These are phyloP conservation scores for Mionectes macconnelli DNA, from an alignment of 2,113 vertebrate genomes.

Conservation along the genomic window DNA sequence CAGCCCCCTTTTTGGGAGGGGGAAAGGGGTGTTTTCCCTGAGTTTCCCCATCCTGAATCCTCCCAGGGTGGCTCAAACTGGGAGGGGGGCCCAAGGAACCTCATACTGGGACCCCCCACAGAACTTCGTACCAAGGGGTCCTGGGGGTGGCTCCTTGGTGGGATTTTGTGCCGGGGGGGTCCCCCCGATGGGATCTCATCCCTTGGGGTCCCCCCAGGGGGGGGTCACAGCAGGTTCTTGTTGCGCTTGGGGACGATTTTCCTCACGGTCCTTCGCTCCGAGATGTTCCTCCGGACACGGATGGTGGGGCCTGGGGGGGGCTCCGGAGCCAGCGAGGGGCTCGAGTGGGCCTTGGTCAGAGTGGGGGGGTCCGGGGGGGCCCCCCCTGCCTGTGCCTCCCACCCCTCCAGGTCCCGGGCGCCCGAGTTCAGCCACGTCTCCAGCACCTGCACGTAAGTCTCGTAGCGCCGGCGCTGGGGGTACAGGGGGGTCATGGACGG, in stretches of 20 bases:
- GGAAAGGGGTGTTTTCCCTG: background rate
- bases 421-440: background rate
- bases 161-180: background rate
- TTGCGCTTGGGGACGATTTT: background rate
- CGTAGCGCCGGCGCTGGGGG: background rate
- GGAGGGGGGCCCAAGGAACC: background rate
- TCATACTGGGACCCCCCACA: background rate
- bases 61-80: background rate
- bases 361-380: background rate
- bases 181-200: background rate
- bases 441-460: constrained; percentile 77
- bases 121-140: background rate
- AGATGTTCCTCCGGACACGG: background rate
- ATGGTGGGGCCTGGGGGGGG: background rate
- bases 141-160: background rate
- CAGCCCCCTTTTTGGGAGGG: background rate
- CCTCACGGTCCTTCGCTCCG: background rate
- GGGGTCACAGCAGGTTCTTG: background rate
- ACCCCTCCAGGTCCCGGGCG: background rate
- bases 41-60: background rate
- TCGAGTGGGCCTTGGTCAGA: background rate
- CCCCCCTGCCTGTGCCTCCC: background rate
- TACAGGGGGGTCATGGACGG: background rate
- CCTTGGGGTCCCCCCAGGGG: background rate
- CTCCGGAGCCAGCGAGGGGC: background rate